These are phyloP conservation scores for Meles meles DNA, from an alignment of 2,113 vertebrate species.

Conservation along the genomic window DNA sequence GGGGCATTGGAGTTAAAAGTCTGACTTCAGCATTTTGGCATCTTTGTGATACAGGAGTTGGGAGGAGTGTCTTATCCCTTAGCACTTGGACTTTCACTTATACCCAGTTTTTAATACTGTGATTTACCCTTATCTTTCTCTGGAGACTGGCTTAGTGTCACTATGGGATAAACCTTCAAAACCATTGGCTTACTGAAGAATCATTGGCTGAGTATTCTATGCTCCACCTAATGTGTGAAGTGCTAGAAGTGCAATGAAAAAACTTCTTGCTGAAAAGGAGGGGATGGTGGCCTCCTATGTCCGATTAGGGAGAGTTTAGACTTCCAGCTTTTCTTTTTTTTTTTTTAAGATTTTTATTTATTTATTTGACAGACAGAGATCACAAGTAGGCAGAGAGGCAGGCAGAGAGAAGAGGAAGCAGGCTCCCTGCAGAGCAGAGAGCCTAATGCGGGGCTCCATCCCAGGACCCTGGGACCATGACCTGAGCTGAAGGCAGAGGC, in stretches of 20 bases:
- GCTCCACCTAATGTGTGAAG: not conserved
- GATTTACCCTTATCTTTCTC: not conserved
- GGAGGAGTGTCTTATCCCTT: not conserved
- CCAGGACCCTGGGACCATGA: no score
- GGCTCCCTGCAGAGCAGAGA: no score
- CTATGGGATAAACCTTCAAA: not conserved
- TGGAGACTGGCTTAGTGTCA: not conserved
- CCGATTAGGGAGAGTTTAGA: not conserved
- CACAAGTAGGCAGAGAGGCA: no score
- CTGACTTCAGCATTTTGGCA: not conserved
- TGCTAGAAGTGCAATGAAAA: not conserved
- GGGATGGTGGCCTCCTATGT: not conserved
- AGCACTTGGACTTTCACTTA: not conserved
- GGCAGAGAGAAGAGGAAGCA: no score
- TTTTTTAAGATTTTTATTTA: no score
- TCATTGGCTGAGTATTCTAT: not conserved
- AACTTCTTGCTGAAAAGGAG: not conserved
- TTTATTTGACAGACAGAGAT: no score
- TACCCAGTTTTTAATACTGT: not conserved
- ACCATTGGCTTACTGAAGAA: not conserved
- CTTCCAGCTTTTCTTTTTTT: not conserved
- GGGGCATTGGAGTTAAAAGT: not conserved
- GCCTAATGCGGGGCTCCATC: no score
- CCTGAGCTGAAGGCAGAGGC: no score
- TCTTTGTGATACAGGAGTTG: not conserved